Base-by-base conservation (phyloP, 2,888 invertebrate genomes). In the Agrilus biguttatus region DNA sequence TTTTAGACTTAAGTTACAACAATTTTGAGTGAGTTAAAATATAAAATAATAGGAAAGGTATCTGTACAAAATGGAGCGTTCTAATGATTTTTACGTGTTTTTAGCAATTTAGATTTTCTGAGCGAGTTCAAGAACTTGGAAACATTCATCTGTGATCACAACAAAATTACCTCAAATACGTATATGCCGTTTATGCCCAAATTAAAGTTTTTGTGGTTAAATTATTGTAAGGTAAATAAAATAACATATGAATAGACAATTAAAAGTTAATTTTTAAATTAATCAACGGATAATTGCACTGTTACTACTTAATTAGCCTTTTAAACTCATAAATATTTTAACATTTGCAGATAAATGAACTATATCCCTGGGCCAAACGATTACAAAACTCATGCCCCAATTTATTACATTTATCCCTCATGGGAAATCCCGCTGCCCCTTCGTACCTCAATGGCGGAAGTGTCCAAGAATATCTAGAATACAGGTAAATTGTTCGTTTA, bases 351-450 rank as follows among this genome's bases (percentile, higher is more conserved):
- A 70, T 78, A 45, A 61, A 63, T 28, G 71, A 72, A 42, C 59
- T 90, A 4, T 78, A 78, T 62, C 81, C 81, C 12, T 88, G 83
- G 75, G 72, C 83, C 41, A 75, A 76, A 48, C 77, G 77, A 55
- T 68, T 88, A 46, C 73, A 77, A 50, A 69, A 74, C 37, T 77
- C 83, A 2, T 79, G 83, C 51, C 84, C 89, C 0, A 78, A 78
- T 53, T 65, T 91, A 21, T 74, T 75, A 54, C 80, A 81, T 59
- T 65, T 91, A 0, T 85, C 86, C 13, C 69, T 88, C 45, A 86
- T 91, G 88, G 88, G 88, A 14, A 91, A 91, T 64, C 76, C 78
- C 0, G 86, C 84, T 1, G 82, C 83, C 0, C 86, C 85, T 0
- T 83, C 81, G 50, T 80, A 79, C 55, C 72, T 83, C 43, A 83